A percentile compares a stretch with the other conserved stretches of the same genome.
Conservation (phyloP, 2,888 invertebrate species). For the Eupithecia tripunctaria region DNA sequence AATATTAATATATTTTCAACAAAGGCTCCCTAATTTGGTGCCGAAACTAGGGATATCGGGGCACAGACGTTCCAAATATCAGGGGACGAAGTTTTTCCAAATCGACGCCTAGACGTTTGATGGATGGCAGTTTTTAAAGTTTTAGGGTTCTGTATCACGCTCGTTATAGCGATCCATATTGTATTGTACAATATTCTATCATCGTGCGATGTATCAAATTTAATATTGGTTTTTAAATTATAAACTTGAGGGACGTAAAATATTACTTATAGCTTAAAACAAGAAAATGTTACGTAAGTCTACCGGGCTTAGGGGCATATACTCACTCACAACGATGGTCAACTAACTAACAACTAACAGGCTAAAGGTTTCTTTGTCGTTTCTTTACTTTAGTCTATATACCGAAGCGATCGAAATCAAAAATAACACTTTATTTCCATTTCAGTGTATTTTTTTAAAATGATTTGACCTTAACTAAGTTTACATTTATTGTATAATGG, state of each 20-base stretch:
- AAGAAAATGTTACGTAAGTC: too few species aligned
- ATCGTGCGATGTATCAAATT: not conserved
- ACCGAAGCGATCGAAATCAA: too few species aligned
- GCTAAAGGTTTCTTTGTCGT: too few species aligned
- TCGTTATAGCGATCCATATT: not conserved
- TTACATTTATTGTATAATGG: too few species aligned
- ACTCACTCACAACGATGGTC: too few species aligned
- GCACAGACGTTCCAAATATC: constrained; percentile 64
- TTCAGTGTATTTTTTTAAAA: too few species aligned
- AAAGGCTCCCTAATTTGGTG: constrained; percentile 57
- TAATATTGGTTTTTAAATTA: not conserved
- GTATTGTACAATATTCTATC: not conserved
- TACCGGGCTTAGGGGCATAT: not conserved
- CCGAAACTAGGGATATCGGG: constrained; percentile 48
- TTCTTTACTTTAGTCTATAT: too few species aligned
- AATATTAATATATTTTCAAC: constrained; percentile 61
- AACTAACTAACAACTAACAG: too few species aligned
- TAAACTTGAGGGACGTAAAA: not conserved
- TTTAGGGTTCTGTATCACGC: constrained; percentile 15
- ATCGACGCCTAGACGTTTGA: constrained; percentile 64
- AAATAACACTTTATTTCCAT: too few species aligned
- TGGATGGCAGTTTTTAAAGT: constrained; percentile 67
- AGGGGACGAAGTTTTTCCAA: constrained; percentile 50
- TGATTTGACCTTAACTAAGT: too few species aligned
- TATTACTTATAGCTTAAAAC: too few species aligned